A percentile compares a stretch with the other conserved stretches of the same genome.
These are phyloP conservation scores for Macrophya alboannulata DNA, from an alignment of 2,888 invertebrate species.

Conservation along the genomic window DNA sequence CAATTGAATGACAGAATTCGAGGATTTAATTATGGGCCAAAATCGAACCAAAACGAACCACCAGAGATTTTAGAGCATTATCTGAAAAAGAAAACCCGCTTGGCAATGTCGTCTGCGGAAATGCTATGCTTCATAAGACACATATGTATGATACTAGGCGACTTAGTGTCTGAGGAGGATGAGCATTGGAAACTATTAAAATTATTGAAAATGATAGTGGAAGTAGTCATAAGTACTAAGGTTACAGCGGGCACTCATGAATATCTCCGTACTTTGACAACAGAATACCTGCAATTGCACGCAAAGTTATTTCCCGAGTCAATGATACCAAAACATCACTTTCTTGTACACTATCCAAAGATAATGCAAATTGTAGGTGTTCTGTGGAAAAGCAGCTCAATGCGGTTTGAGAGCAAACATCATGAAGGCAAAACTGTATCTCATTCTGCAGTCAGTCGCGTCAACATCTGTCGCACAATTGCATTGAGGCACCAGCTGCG, in stretches of 20 bases:
- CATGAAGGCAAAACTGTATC: slow-evolving; percentile 53
- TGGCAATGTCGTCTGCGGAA: slow-evolving; percentile 10
- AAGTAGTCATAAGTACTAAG: slow-evolving; percentile 44
- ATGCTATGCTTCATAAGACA: slow-evolving; percentile 5
- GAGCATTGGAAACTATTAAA: slow-evolving; percentile 56
- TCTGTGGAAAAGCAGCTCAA: slow-evolving; percentile 56
- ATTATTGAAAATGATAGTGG: slow-evolving; percentile 56
- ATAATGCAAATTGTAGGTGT: slow-evolving; percentile 59
- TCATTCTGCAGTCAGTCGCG: slow-evolving; percentile 53
- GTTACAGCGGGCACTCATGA: slow-evolving; percentile 39
- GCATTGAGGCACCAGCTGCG: slow-evolving; percentile 57
- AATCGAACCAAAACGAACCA: slow-evolving; percentile 23
- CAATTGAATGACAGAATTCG: slow-evolving; percentile 35
- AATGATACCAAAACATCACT: slow-evolving; percentile 62
- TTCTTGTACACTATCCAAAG: slow-evolving; percentile 60
- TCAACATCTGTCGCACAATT: slow-evolving; percentile 48
- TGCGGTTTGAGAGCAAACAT: slow-evolving; percentile 61
- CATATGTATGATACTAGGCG: slow-evolving; percentile 53
- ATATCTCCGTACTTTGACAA: slow-evolving; percentile 46
- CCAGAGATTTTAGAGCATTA: not conserved
- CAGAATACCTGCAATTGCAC: slow-evolving; percentile 58
- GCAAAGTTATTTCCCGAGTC: slow-evolving; percentile 47
- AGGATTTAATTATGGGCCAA: slow-evolving; percentile 44
- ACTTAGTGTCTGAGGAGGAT: slow-evolving; percentile 50
- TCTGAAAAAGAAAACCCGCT: slow-evolving; percentile 9